Conservation (phyloP, 2,797 vertebrate species). For the Lepus townsendii region DNA sequence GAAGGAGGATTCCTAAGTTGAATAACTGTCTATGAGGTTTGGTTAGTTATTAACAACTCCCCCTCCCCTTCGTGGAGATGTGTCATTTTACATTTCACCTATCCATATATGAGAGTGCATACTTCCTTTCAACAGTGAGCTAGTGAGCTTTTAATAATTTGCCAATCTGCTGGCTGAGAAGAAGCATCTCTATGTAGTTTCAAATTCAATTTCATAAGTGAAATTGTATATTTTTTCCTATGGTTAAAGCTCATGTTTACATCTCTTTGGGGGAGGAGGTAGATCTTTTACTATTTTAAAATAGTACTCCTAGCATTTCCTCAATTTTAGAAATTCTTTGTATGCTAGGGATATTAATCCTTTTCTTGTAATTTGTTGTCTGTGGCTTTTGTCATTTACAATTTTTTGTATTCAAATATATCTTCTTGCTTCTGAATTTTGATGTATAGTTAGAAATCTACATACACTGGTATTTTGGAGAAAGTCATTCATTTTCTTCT, state of each 20-base stretch:
- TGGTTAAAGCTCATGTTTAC: not conserved
- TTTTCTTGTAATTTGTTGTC: not conserved
- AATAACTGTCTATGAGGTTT: not conserved
- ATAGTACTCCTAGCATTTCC: not conserved
- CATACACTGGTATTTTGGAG: not conserved
- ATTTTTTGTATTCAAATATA: not conserved
- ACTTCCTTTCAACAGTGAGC: not conserved
- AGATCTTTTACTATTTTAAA: conserved; percentile 6
- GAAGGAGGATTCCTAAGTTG: not conserved
- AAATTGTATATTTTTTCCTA: not conserved
- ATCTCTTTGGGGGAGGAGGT: not conserved
- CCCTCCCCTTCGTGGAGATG: not conserved
- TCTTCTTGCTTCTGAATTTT: not conserved
- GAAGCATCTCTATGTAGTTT: not conserved
- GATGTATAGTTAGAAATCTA: not conserved
- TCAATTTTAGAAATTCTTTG: conserved; percentile 17
- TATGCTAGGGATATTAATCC: not conserved
- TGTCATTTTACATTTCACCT: not conserved
- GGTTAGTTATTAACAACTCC: not conserved
- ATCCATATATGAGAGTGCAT: not conserved
- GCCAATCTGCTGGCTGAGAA: not conserved
- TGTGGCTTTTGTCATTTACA: not conserved
- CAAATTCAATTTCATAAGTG: conserved; percentile 43
- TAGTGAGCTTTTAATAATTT: conserved; percentile 25
- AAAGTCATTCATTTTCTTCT: not conserved